phyloP scores from a whole-genome alignment of 2,113 vertebrate genomes.

The Copsychus sechellarum region DNA sequence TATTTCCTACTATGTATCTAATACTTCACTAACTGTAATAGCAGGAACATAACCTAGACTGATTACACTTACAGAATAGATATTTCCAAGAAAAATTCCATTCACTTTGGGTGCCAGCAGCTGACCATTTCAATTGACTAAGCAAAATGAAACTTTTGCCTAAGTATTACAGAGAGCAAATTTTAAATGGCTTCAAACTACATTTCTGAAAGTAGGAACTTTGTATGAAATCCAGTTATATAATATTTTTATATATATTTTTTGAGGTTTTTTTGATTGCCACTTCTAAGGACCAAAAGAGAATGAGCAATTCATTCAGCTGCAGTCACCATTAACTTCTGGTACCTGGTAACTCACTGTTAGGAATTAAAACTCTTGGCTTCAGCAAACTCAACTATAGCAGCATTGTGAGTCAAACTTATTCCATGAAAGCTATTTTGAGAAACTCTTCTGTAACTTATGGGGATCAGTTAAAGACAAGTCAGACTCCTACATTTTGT shows the following conservation, averaged over 20 bases:
- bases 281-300: background rate
- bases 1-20: background rate
- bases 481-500: background rate
- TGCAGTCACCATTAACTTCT: background rate
- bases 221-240: background rate
- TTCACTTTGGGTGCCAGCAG: background rate
- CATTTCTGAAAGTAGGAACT: background rate
- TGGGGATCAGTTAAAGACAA: background rate
- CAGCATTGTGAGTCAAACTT: background rate
- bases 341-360: background rate
- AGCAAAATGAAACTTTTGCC: background rate
- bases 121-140: background rate
- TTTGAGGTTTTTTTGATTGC: background rate
- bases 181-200: background rate
- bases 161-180: background rate
- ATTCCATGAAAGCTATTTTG: background rate
- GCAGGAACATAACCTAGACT: background rate
- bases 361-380: background rate
- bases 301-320: background rate
- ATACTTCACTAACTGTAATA: background rate
- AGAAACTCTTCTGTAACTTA: background rate
- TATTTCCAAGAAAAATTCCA: background rate
- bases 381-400: background rate
- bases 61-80: background rate
- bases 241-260: background rate